Base-by-base conservation (phyloP, 1,140 invertebrate genomes). In the Cecropterus lyciades region DNA sequence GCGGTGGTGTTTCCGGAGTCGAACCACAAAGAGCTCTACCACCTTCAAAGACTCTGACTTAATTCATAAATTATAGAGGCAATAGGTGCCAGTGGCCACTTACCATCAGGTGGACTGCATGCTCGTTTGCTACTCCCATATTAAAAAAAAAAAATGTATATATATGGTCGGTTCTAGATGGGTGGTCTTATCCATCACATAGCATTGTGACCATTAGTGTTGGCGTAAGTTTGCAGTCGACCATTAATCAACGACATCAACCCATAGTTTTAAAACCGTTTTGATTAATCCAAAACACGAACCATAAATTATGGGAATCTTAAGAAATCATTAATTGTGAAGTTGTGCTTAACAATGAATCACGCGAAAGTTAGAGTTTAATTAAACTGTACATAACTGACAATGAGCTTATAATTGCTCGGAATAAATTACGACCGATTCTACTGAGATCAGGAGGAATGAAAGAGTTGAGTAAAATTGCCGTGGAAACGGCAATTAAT, bases 381-480 rank as follows among this genome's bases (percentile, higher is more conserved):
- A 49, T 60, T 49, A 60, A 60, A 60, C 57, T 60, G 57, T 60
- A 60, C 45, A 60, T 49, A 60, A 49, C 57, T 48, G 57, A 60
- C 57, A 60, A 60, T 60, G 45, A 60, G 57, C 49, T 60, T 60
- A 49, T 60, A 60, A 60, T 60, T 60, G 57, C 57, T 49, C 45
- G 14, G 45, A 37, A 60, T 60, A 60, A 60, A 60, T 60, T 60
- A 60, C 27, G 13, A 48, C 16, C 14, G 57, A 49, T 60, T 49
- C 15, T 27, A 33, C 27, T 60, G 45, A 37, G 57, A 33, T 49
- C 30, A 49, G 20, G 57, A 49, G 30, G 15, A 60, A 49, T 9
- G 15, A 17, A 33, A 48, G 48, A 20, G 37, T 20, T 33, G 30
- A 33, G 30, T 33, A 33, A 33, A 37, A 11, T 57, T 27, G 40